Percentiles rank a stretch among this genome's conserved stretches.
phyloP scores from a whole-genome alignment of 2,888 invertebrate species.

The Drosophila nr. perissopoda region DNA sequence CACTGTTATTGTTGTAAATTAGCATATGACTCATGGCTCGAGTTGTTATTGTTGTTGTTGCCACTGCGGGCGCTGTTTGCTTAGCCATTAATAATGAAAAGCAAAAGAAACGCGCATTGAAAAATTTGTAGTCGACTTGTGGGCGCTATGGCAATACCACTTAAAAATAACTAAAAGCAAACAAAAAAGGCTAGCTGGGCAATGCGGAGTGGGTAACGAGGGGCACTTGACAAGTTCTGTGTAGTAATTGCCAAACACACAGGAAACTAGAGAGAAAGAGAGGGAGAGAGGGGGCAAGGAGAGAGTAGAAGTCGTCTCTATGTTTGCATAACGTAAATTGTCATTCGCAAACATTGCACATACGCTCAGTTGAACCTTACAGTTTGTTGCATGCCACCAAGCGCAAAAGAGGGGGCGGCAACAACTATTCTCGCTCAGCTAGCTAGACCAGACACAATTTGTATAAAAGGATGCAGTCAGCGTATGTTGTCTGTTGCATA shows the following conservation, averaged over 20 bases:
- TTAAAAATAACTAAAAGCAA: slow-evolving; percentile 59
- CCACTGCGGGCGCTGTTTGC: slow-evolving; percentile 42
- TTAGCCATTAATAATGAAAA: slow-evolving; percentile 73
- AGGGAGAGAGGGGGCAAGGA: not conserved
- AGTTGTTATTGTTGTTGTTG: slow-evolving; percentile 9
- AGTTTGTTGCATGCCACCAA: slow-evolving; percentile 52
- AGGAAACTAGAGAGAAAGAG: not conserved
- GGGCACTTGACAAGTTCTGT: slow-evolving; percentile 24
- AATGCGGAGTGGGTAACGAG: not conserved
- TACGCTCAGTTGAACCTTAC: slow-evolving; percentile 73
- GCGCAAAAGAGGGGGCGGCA: slow-evolving; percentile 1
- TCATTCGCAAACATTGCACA: slow-evolving; percentile 76
- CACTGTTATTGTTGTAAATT: slow-evolving; percentile 61
- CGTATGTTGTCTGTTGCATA: slow-evolving; percentile 36
- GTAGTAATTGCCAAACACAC: slow-evolving; percentile 42
- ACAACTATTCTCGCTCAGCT: slow-evolving; percentile 10
- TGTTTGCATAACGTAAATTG: slow-evolving; percentile 60
- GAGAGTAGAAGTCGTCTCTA: not conserved
- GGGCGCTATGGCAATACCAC: slow-evolving; percentile 64
- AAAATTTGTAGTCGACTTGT: slow-evolving; percentile 55
- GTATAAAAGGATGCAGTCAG: slow-evolving; percentile 73
- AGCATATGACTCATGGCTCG: slow-evolving; percentile 70
- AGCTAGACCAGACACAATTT: slow-evolving; percentile 70
- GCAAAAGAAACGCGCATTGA: slow-evolving; percentile 18
- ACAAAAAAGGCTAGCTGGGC: slow-evolving; percentile 13